Conservation (phyloP, 2,113 vertebrate species). For the Lethenteron camtschaticum region DNA sequence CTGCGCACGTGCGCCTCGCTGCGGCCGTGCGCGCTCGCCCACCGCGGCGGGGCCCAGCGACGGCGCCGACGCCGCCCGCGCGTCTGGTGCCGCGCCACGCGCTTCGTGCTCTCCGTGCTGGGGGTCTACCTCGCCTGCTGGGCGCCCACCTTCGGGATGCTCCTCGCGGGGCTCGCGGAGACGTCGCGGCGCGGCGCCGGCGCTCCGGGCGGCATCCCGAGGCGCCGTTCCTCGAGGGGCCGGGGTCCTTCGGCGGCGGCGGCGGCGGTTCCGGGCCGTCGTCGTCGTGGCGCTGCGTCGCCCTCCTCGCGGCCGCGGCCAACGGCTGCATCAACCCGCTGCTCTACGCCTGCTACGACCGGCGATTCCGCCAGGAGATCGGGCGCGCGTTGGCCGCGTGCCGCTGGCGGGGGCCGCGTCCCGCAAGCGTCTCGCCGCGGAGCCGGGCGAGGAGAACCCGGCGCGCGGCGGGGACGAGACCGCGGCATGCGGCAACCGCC, state of each 20-base stretch:
- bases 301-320: constrained; percentile 1
- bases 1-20: neutral
- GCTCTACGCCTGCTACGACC: constrained; percentile 4
- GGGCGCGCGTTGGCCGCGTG: constrained; percentile 1
- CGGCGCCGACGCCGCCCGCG: neutral
- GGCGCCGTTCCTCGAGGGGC: no score
- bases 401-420: neutral
- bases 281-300: neutral
- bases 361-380: neutral
- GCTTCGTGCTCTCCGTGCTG: constrained; percentile 1
- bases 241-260: no score
- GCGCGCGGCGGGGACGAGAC: no score
- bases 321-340: constrained; percentile 1
- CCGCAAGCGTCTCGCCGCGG: no score
- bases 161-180: neutral
- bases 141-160: neutral
- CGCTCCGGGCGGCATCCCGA: no score
- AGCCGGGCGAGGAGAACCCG: no score
- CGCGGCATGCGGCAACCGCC: no score
- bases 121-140: neutral
- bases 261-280: no score
- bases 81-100: constrained; percentile 1
- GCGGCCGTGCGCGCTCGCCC: neutral
- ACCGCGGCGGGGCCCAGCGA: neutral
- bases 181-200: neutral